A percentile compares a stretch with the other conserved stretches of the same genome.
phyloP scores from a whole-genome alignment of 2,888 invertebrate genomes.

The Lepas anatifera region DNA sequence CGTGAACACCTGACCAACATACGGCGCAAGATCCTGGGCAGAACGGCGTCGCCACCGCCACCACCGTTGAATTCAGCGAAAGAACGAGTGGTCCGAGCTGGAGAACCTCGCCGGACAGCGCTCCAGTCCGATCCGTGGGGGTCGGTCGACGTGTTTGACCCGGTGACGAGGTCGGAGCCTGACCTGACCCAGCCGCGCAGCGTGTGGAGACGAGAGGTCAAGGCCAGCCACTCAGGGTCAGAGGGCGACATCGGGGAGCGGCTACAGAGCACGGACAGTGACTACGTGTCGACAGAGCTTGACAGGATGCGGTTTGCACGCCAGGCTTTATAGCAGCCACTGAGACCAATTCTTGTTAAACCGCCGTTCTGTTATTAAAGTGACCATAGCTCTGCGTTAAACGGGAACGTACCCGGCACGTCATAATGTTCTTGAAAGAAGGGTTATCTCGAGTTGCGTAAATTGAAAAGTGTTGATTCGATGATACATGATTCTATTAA shows the following conservation, averaged over 20 bases:
- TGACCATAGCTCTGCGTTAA: too few species aligned
- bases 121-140: not conserved
- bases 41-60: not conserved
- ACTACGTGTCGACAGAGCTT: not conserved
- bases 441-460: too few species aligned
- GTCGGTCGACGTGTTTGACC: not conserved
- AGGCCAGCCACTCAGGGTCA: not conserved
- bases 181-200: not conserved
- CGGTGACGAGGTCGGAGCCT: not conserved
- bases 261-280: not conserved
- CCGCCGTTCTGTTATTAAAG: too few species aligned
- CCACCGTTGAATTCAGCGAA: not conserved
- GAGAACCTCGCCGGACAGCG: not conserved
- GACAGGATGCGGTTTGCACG: too few species aligned
- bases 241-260: not conserved
- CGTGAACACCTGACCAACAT: not conserved
- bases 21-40: not conserved
- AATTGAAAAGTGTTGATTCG: too few species aligned
- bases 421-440: too few species aligned
- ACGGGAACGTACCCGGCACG: too few species aligned
- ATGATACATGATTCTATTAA: too few species aligned
- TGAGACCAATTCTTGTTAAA: too few species aligned
- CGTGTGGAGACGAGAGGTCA: not conserved
- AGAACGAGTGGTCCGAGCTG: too few species aligned
- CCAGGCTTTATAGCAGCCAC: too few species aligned